phyloP scores from a whole-genome alignment of 2,888 invertebrate genomes.

The Allolobophora icterica region DNA sequence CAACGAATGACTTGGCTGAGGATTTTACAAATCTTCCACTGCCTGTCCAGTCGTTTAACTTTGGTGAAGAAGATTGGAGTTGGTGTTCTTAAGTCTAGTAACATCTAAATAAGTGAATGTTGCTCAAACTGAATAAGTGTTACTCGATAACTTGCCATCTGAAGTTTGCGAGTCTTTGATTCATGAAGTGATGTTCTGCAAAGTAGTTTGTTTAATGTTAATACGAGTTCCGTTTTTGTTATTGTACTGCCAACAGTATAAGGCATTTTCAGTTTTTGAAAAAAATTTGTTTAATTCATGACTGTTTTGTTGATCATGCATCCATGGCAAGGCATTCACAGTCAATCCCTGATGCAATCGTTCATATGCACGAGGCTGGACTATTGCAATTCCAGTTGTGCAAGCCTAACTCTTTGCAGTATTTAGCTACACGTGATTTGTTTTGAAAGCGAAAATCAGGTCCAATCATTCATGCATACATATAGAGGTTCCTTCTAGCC shows the following conservation, averaged over 20 bases:
- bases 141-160: background rate
- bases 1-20: background rate
- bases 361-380: too few relatives aligned
- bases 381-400: too few relatives aligned
- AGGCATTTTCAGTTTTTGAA: background rate
- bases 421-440: too few relatives aligned
- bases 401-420: too few relatives aligned
- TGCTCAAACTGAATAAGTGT: conserved; percentile 2
- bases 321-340: background rate
- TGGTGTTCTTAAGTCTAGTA: background rate
- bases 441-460: too few relatives aligned
- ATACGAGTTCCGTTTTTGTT: background rate
- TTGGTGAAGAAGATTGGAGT: conserved; percentile 17
- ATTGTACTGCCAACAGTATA: background rate
- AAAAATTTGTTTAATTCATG: background rate
- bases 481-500: too few relatives aligned
- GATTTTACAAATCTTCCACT: background rate
- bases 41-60: background rate
- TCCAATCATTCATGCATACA: too few relatives aligned
- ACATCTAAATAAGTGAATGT: background rate
- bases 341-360: background rate
- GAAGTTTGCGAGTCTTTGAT: background rate
- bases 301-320: background rate
- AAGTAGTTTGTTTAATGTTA: background rate
- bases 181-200: background rate